Evolutionary conservation across 2,888 invertebrate species (phyloP).

Genomic region (Troides helena): DNA sequence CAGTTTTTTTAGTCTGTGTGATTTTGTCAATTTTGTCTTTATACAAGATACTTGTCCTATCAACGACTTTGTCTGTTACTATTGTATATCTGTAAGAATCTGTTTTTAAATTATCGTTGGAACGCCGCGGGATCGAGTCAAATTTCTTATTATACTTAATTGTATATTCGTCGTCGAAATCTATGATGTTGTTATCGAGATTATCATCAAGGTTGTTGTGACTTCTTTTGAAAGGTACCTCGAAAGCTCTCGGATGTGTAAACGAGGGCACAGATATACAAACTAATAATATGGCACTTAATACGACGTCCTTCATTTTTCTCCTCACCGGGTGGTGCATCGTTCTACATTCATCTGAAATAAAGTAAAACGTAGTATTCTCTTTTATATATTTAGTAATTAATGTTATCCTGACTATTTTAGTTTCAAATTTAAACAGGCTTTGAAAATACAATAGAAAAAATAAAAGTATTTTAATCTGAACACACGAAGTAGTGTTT

Average conservation of each 20-base stretch:
- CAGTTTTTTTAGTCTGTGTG: slow-evolving; percentile 32
- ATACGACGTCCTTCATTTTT: slow-evolving; percentile 56
- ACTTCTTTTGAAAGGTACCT: slow-evolving; percentile 40
- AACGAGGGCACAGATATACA: slow-evolving; percentile 38
- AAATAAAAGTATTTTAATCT: no score
- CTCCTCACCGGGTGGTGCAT: slow-evolving; percentile 64
- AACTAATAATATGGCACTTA: slow-evolving; percentile 58
- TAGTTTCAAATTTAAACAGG: no score
- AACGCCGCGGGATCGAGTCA: slow-evolving; percentile 54
- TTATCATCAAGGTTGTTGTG: slow-evolving; percentile 44
- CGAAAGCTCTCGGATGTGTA: slow-evolving; percentile 48
- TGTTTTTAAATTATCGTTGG: slow-evolving; percentile 52
- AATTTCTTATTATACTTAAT: slow-evolving; percentile 63
- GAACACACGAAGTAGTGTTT: no score
- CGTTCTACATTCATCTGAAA: slow-evolving; percentile 63
- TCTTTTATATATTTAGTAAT: no score
- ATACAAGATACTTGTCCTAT: slow-evolving; percentile 10
- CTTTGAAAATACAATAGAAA: no score
- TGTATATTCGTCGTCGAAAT: slow-evolving; percentile 67
- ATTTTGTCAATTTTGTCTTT: slow-evolving; percentile 33
- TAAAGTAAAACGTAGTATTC: slow-evolving; percentile 33
- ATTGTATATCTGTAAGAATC: slow-evolving; percentile 64
- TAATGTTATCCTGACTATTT: no score
- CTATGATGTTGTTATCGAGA: slow-evolving; percentile 66
- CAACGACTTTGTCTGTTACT: slow-evolving; percentile 44